Conservation (phyloP, 2,113 vertebrate genomes). For the Leptodactylus fuscus region DNA sequence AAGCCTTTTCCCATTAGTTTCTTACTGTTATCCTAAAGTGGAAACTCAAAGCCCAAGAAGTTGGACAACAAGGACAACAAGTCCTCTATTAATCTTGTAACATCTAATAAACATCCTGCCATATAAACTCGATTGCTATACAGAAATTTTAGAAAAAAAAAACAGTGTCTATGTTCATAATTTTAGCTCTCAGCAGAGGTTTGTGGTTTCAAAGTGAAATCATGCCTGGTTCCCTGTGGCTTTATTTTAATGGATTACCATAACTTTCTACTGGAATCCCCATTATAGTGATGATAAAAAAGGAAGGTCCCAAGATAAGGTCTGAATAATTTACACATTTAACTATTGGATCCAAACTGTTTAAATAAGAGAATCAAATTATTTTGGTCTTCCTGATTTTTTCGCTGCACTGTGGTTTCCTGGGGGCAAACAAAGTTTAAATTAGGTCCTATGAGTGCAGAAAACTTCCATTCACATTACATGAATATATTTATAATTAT, state of each 20-base stretch:
- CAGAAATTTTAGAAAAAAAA: background rate
- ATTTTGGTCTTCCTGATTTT: constrained; percentile 42
- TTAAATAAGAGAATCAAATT: constrained; percentile 24
- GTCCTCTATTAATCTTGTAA: background rate
- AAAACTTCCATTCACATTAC: constrained; percentile 36
- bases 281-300: constrained; percentile 33
- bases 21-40: background rate
- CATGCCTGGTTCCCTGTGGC: constrained; percentile 26
- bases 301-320: constrained; percentile 41
- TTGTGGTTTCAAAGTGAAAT: constrained; percentile 40
- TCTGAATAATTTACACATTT: constrained; percentile 44
- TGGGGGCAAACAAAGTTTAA: constrained; percentile 56
- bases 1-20: background rate
- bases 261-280: constrained; percentile 34
- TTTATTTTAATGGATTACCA: constrained; percentile 36
- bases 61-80: background rate
- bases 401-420: constrained; percentile 21
- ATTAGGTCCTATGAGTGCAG: constrained; percentile 44
- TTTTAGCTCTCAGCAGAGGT: constrained; percentile 29
- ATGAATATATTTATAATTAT: constrained; percentile 34
- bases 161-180: background rate
- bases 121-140: background rate
- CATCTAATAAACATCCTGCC: background rate
- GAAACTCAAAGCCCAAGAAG: background rate
- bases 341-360: constrained; percentile 27